Evolutionary conservation across 2,888 invertebrate genomes (phyloP), one percentile per base, ranked within the genome.

Genomic region (Silvanus unidentatus): DNA sequence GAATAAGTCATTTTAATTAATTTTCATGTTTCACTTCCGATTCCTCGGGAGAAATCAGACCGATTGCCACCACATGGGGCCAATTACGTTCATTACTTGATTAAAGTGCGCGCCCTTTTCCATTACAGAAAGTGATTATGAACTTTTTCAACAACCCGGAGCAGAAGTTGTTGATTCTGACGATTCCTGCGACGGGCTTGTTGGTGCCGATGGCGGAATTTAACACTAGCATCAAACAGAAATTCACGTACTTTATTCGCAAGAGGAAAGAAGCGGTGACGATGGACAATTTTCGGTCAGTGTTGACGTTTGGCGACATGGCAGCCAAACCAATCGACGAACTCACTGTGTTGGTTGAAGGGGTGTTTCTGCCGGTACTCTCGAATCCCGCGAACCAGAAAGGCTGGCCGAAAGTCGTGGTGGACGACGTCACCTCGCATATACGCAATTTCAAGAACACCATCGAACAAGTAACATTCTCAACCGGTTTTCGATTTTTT

Each of bases 171-270:
- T 60, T 88, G 10, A 73, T 84, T 43, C 76, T 88, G 52, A 79
- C 80, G 38, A 63, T 86, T 55, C 80, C 79, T 47, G 58, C 78
- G 0, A 77, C 79, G 0, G 84, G 86, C 0, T 54, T 77, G 49
- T 71, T 93, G n/a, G 73, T 79, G 1, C 86, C 88, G 1, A 66
- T 79, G 0, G 74, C 75, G 8, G 72, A 73, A 5, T 88, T 86
- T 58, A 84, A 83, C 1, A 59, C 76, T 0, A 70, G 75, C 34
- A 73, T 77, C 16, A 81, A 79, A 59, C 75, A 78, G 9, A 90
- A 89, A 72, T 75, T 81, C 41, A 75, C 81, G 0, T 95, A 91
- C 66, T 93, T 94, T 65, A 75, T 90, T 22, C 82, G 88, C 57
- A 82, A 78, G 52, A 62, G 69, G 2, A 75, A 78, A 5, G 79